Evolutionary conservation across 2,113 vertebrate species (phyloP), one percentile per base, ranked within the genome.

Genomic region (Ctenodactylus gundi): DNA sequence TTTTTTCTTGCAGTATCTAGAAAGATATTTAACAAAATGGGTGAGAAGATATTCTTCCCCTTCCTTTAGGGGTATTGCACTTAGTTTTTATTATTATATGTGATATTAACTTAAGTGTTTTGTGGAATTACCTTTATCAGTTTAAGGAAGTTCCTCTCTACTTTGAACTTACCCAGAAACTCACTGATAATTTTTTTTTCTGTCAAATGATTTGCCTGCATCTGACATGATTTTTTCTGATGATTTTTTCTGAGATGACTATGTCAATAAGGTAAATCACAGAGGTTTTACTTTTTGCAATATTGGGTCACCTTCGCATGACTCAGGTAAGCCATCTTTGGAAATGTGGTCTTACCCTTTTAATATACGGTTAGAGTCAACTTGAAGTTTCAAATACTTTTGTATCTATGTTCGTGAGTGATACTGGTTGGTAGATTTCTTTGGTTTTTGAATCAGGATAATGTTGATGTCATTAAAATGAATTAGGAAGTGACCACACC

Each of bases 341-440:
- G 44, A 77, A 53, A 72, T 55, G 17, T 46, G 36, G 46, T 53
- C 29, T 53, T 70, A 70, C 25, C 8, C 7, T 94, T 85, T 85
- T n/a, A 21, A 60, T 62, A 68, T 46, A 44, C 34, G 64, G 11
- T 70, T 85, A 46, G 12, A 53, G 85, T 78, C 64, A 72, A 73
- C 77, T 57, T 72, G 41, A 15, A 57, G 65, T 81, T 94, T 94
- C 29, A 91, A 39, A 57, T 65, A 73, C 29, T 80, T 90, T 64
- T 64, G 17, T 21, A 7, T 57, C 34, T n/a, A 57, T 21, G 7
- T 65, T 65, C 49, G 72, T 51, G 44, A 51, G 21, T 29, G 72
- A 34, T 17, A 67, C 9, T 58, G n/a, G 7, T 51, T 41, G 70
- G 51, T 17, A 85, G 20, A 46, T 85, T 80, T 39, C 31, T 46